Conservation (phyloP, 2,113 vertebrate genomes). For the Rhinichthys klamathensis region DNA sequence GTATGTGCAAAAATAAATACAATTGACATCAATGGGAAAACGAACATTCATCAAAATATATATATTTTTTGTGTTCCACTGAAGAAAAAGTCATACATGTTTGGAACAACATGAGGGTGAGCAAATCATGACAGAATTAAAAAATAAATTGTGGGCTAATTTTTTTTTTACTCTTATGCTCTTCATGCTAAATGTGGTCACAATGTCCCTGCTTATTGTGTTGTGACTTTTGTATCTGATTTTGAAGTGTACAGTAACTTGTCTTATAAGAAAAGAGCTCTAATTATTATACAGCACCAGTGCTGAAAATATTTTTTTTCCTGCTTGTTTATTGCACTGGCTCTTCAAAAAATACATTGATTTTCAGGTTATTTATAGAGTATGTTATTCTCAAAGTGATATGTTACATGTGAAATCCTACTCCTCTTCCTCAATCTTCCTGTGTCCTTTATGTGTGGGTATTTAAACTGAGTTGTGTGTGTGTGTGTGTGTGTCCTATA, state of each 20-base stretch:
- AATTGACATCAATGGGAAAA: too few species aligned
- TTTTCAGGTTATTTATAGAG: background rate
- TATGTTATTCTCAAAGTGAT: background rate
- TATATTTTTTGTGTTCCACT: too few species aligned
- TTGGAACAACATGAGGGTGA: too few species aligned
- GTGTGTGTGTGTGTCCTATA: conserved; percentile 68
- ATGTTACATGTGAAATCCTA: background rate
- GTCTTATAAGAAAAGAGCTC: background rate
- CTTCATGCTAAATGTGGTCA: background rate
- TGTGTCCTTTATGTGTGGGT: background rate
- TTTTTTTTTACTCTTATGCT: too few species aligned
- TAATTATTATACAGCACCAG: background rate
- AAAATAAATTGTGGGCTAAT: too few species aligned
- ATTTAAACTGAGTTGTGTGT: conserved; percentile 30
- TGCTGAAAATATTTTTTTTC: background rate
- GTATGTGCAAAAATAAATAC: too few species aligned
- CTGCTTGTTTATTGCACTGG: background rate
- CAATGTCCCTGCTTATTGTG: background rate
- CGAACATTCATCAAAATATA: too few species aligned
- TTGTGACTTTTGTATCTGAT: background rate
- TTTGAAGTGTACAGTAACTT: background rate
- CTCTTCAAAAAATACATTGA: background rate
- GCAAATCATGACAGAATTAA: too few species aligned
- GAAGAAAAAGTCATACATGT: too few species aligned
- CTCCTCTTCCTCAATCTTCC: background rate